Conservation (phyloP, 2,113 vertebrate genomes). For the Mungos mungo region DNA sequence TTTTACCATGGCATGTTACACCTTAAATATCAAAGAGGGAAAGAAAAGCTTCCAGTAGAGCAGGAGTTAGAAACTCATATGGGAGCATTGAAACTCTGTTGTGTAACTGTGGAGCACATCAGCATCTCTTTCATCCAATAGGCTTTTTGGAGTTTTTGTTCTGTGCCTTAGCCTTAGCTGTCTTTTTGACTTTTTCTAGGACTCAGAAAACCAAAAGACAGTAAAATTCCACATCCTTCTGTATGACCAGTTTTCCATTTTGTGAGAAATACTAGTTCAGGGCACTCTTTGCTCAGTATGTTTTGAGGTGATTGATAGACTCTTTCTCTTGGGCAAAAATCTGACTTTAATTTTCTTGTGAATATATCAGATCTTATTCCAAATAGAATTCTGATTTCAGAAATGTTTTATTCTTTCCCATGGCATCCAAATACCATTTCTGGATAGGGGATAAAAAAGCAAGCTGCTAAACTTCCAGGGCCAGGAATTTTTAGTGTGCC, state of each 20-base stretch:
- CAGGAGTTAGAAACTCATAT: background rate
- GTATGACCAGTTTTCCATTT: background rate
- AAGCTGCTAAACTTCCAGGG: background rate
- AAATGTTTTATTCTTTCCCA: constrained; percentile 1
- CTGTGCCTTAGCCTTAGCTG: background rate
- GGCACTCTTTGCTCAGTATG: constrained; percentile 15
- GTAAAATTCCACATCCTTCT: constrained; percentile 5
- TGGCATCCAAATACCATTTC: constrained; percentile 35
- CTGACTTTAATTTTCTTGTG: constrained; percentile 48
- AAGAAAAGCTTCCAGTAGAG: background rate
- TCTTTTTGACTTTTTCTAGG: background rate
- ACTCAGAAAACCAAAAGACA: constrained; percentile 24
- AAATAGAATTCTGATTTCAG: constrained; percentile 48
- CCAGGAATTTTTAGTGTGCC: constrained; percentile 31
- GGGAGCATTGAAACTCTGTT: background rate
- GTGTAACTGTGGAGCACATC: background rate
- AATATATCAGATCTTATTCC: constrained; percentile 54
- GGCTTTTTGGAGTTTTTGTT: background rate
- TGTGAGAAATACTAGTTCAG: constrained; percentile 27
- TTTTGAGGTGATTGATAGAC: constrained; percentile 29
- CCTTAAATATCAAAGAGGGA: constrained; percentile 17
- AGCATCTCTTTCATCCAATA: background rate
- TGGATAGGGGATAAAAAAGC: background rate
- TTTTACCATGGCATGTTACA: background rate
- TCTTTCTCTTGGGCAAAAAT: constrained; percentile 35